phyloP scores from a whole-genome alignment of 2,888 invertebrate genomes.

The Phyto melanocephala region DNA sequence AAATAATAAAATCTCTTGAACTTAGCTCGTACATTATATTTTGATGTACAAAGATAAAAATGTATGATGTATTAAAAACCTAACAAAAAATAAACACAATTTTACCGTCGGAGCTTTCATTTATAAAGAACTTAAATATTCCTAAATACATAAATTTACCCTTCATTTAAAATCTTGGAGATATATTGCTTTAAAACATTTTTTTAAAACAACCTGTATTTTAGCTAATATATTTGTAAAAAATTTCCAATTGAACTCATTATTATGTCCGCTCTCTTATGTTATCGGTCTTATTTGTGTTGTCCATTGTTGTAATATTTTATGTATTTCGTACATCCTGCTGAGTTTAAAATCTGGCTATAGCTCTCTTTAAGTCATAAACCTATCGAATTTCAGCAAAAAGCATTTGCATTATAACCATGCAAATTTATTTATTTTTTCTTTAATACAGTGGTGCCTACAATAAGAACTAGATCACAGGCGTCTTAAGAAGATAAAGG shows the following conservation, averaged over 20 bases:
- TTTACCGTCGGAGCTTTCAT: too few relatives aligned
- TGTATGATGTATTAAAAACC: too few relatives aligned
- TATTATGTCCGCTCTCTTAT: background rate
- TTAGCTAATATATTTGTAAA: background rate
- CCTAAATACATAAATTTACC: too few relatives aligned
- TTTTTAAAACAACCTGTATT: background rate
- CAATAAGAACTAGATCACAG: conserved; percentile 50
- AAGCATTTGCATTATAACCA: conserved; percentile 33
- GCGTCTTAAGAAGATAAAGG: conserved; percentile 11
- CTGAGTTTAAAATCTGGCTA: background rate
- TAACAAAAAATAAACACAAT: too few relatives aligned
- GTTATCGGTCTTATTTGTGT: background rate
- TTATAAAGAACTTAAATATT: too few relatives aligned
- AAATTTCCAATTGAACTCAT: background rate
- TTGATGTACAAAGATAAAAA: too few relatives aligned
- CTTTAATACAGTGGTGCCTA: background rate
- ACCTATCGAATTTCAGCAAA: background rate
- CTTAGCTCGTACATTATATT: too few relatives aligned
- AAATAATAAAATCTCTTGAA: too few relatives aligned
- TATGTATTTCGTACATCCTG: conserved; percentile 31
- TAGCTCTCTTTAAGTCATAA: background rate
- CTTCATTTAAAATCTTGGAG: too few relatives aligned
- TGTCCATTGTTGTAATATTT: background rate
- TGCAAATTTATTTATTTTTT: conserved; percentile 27
- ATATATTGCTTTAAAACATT: background rate